Base-by-base conservation (phyloP, 2,888 invertebrate species). In the Agrotis clavis region DNA sequence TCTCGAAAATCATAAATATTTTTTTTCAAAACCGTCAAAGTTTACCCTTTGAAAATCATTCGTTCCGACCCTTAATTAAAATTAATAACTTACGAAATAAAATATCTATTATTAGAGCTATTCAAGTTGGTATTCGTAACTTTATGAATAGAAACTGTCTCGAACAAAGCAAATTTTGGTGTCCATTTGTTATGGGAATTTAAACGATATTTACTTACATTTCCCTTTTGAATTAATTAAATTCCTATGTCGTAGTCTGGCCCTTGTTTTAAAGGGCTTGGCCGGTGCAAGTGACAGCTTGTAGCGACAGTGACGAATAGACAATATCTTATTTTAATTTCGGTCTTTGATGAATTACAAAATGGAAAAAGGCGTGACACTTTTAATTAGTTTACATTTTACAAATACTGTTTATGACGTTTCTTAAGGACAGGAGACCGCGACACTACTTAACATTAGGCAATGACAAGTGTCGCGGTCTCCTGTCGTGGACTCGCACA, bases 221-320 rank as follows among this genome's bases (percentile, higher is more conserved):
- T 85, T 73, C 88, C 87, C 89, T 88, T 91, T 90, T 87, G 89
- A 88, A 92, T 92, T 94, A 94, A 94, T 93, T 92, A 91, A 92
- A 92, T 93, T 92, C 89, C 88, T 91, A 45, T 60, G 60, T 60
- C 90, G 88, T 86, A 88, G 82, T 85, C 81, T 80, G 83, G 68
- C 21, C 53, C 82, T 83, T 85, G 83, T 84, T 85, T 84, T 77
- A 76, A 72, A 77, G 79, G 83, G 76, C 67, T 64, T 41, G 41
- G 67, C 69, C 60, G 80, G 73, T 77, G 82, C 75, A 83, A 84
- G 70, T 82, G 81, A 79, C 81, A 81, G 68, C 69, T 74, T 79
- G 71, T 61, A 83, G 81, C 63, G 72, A 54, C 7, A 3, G 9
- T 65, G 57, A 72, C 61, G 65, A 30, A 11, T 9, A 51, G 14